Base-by-base conservation (phyloP, 2,113 vertebrate species). In the Poeciliopsis retropinna region DNA sequence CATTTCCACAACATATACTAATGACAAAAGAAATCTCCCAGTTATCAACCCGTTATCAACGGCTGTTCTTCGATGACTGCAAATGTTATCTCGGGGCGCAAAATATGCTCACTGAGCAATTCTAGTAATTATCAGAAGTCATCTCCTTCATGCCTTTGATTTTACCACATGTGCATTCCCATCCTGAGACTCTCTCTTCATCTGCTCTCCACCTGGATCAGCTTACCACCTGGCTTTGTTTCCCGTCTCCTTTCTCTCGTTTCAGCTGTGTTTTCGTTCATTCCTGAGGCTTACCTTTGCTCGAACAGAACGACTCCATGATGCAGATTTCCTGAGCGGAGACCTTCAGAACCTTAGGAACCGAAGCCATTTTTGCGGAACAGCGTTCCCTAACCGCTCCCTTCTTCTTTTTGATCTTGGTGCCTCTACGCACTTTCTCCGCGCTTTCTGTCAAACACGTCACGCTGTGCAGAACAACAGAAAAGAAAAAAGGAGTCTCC, bases 201-300 rank as follows among this genome's bases (percentile, higher is more conserved):
- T 64, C 32, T 72, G 76, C 81, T 65, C 75, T 78, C 76, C 84
- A 91, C 87, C 87, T 91, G 89, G 89, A 87, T 91, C 88, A 78
- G 54, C 82, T 91, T 88, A 85, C 86, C 86, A 75, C 30, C 30
- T 77, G 70, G 79, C 82, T 75, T 67, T 44, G 31, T 64, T 77
- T 76, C 66, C 70, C 29, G 9, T 65, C 70, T 81, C 65, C 65
- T 60, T 57, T 88, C 82, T 88, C 68, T 89, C 44, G 66, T 66
- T 79, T 75, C 77, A 67, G 69, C 70, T 75, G 75, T 51, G 70
- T 61, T 27, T 63, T 66, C 28, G 51, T 69, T 51, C 80, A 67
- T 41, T 31, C 27, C 62, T 64, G 12, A 15, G 51, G 54, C 93
- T 87, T 94, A 95, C 94, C 94, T 95, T 95, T 94, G 81, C 79